Conservation (phyloP, 2,888 invertebrate genomes). For the Baronia brevicornis region DNA sequence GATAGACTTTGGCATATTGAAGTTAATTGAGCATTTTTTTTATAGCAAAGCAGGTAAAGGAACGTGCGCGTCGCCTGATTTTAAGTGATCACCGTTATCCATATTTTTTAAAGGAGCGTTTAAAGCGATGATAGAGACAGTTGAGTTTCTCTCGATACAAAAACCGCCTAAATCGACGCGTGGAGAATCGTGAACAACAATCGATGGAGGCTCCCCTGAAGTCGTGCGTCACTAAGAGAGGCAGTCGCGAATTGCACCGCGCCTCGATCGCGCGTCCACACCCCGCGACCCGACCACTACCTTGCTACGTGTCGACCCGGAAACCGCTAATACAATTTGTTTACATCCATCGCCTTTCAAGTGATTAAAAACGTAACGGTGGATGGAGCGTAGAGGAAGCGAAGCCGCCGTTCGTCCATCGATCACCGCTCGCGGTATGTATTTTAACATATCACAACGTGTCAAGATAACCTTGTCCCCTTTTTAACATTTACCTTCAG, state of each 20-base stretch:
- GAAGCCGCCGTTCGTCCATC: constrained; percentile 19
- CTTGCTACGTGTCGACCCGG: constrained; percentile 23
- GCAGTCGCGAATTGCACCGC: constrained; percentile 48
- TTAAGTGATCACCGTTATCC: no score
- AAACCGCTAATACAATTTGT: constrained; percentile 38
- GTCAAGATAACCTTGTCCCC: constrained; percentile 14
- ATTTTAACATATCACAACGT: constrained; percentile 9
- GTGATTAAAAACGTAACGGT: constrained; percentile 32
- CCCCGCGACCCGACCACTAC: constrained; percentile 22
- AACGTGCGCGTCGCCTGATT: no score
- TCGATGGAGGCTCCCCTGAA: constrained; percentile 24
- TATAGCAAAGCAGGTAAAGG: no score
- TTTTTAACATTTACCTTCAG: constrained; percentile 13
- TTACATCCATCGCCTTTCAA: constrained; percentile 37
- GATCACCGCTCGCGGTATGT: constrained; percentile 24
- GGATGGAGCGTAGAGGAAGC: constrained; percentile 17
- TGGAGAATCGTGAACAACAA: constrained; percentile 1
- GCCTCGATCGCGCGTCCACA: constrained; percentile 42
- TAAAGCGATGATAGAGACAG: no score
- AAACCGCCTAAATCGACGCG: background rate
- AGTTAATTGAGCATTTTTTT: no score
- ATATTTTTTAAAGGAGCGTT: no score
- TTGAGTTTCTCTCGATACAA: constrained; percentile 6
- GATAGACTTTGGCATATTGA: no score
- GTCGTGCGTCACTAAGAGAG: constrained; percentile 28